Evolutionary conservation across 2,888 invertebrate species (phyloP).

Genomic region (Microctonus aethiopoides): DNA sequence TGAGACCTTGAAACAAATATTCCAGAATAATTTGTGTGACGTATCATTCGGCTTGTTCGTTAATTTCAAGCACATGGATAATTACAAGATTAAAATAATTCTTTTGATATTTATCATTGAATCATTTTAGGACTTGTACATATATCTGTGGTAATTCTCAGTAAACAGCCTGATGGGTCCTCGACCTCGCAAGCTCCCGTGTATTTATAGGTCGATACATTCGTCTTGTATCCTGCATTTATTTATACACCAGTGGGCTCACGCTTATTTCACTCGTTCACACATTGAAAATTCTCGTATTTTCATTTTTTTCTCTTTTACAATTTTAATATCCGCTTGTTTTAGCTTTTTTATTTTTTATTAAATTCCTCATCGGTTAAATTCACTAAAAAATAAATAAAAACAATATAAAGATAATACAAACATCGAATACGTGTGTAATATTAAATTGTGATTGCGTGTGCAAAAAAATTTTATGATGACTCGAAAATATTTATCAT

Average conservation of each 20-base stretch:
- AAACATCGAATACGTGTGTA: not conserved
- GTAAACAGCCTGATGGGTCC: constrained; percentile 41
- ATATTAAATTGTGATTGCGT: not conserved
- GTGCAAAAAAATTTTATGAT: not conserved
- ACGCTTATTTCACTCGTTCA: not conserved
- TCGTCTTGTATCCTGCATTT: constrained; percentile 41
- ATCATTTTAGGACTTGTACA: not conserved
- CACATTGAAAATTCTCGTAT: constrained; percentile 1
- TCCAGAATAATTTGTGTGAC: not conserved
- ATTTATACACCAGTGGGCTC: constrained; percentile 40
- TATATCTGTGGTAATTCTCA: constrained; percentile 29
- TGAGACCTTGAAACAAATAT: not conserved
- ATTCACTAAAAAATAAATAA: too few relatives aligned
- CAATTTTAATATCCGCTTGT: not conserved
- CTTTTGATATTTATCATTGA: not conserved
- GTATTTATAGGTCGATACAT: constrained; percentile 45
- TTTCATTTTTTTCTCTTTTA: not conserved
- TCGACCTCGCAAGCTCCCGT: constrained; percentile 40
- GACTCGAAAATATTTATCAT: not conserved
- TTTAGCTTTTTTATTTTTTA: not conserved
- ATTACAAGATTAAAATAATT: too few relatives aligned
- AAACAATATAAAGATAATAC: too few relatives aligned
- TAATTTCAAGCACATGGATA: too few relatives aligned
- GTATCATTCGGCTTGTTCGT: not conserved
- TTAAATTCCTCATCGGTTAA: not conserved